Evolutionary conservation across 2,888 invertebrate species (phyloP), one percentile per base, ranked within the genome.

Genomic region (Hecatera dysodea): DNA sequence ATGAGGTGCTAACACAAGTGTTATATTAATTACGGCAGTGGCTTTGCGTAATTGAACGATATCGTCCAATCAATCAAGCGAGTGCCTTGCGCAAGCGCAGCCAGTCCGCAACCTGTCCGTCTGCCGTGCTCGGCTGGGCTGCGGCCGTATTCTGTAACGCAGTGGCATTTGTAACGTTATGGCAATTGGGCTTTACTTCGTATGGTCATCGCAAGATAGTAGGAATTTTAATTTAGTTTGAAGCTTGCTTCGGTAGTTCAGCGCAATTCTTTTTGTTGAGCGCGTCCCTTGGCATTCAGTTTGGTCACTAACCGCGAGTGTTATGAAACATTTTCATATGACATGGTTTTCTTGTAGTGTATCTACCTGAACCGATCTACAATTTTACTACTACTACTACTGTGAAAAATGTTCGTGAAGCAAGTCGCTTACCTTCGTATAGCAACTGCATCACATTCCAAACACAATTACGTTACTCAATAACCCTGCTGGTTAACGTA

Each of bases 1-100:
- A 75, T 67, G 48, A 75, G 48, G n/a, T 67, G 75, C 52, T 44
- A 76, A 61, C 42, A 55, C 33, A 62, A 46, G 50, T 78, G 73
- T 64, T 81, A 66, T 44, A 80, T 72, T 72, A 62, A 67, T 72
- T 53, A 72, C 72, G 72, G 48, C 27, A 44, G 44, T 57, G 53
- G 52, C 55, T 82, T 79, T 78, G 82, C 78, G 78, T 82, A 78
- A 79, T 68, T 79, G 46, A 67, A 53, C 42, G 46, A 46, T 63
- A 83, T 76, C 60, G 57, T 55, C 60, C 62, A 80, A 65, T 70
- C 76, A 73, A 72, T 82, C 69, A 67, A 72, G 69, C 84, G 71
- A 68, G 48, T 15, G 22, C 17, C 61, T 84, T 82, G 82, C 71
- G 84, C 69, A 84, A 82, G 62, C 61, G 57, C 17, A 17, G 22